Evolutionary conservation across 2,797 vertebrate species (phyloP).

Genomic region (Acomys russatus): DNA sequence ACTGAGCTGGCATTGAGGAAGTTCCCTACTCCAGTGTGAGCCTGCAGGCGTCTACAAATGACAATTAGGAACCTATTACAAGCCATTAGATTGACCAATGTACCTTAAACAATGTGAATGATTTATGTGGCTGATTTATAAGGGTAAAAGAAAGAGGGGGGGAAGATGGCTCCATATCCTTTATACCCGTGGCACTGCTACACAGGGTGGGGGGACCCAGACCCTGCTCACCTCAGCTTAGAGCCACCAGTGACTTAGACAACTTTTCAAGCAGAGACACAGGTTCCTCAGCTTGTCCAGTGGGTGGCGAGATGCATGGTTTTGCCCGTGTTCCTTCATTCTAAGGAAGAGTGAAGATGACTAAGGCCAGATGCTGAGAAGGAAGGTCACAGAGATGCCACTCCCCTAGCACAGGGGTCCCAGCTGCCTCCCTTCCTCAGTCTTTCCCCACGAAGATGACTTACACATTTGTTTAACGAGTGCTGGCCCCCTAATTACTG

Average conservation of each 20-base stretch:
- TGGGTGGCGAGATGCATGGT: conserved; percentile 86
- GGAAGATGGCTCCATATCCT: conserved; percentile 86
- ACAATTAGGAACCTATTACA: conserved; percentile 99
- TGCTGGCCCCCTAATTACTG: conserved; percentile 71
- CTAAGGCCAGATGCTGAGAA: conserved; percentile 73
- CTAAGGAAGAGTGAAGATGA: conserved; percentile 86
- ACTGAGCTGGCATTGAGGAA: conserved; percentile 88
- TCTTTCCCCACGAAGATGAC: conserved; percentile 58
- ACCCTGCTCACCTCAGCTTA: conserved; percentile 91
- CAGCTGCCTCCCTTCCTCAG: conserved; percentile 55
- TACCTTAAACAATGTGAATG: conserved; percentile 99
- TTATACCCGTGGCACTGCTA: conserved; percentile 92
- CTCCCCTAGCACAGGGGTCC: background rate
- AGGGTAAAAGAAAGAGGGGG: conserved; percentile 84
- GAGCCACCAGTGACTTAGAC: conserved; percentile 93
- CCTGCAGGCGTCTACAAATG: conserved; percentile 93
- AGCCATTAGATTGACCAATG: conserved; percentile 99
- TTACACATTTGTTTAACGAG: conserved; percentile 63
- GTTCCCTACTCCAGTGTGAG: conserved; percentile 91
- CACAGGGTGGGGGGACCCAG: conserved; percentile 83
- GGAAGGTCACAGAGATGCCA: conserved; percentile 80
- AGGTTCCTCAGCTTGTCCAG: conserved; percentile 88
- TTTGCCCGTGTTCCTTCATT: conserved; percentile 84
- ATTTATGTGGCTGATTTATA: conserved; percentile 94
- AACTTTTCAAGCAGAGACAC: conserved; percentile 88